Percentiles rank a stretch among this genome's conserved stretches.
These are phyloP conservation scores for Bombylius major DNA, from an alignment of 2,888 invertebrate genomes.

Conservation along the genomic window DNA sequence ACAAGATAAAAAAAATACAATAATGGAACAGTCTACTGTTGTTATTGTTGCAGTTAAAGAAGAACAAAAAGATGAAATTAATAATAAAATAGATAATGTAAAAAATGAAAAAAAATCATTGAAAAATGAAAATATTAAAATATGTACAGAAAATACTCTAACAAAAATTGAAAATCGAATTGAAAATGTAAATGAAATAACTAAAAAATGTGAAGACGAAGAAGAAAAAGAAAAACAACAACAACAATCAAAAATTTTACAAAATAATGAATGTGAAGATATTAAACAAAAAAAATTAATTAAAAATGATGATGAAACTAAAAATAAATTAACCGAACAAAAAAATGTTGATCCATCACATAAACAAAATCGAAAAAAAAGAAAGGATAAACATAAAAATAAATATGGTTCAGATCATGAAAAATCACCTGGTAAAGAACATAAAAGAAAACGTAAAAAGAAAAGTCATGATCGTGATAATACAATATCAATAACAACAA, in stretches of 20 bases:
- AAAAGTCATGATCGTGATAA: slow-evolving; percentile 55
- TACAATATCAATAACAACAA: slow-evolving; percentile 16
- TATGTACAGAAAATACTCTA: neutral
- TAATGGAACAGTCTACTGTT: too few species aligned
- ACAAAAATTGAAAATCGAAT: neutral
- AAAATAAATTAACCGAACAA: slow-evolving; percentile 14
- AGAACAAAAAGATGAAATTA: neutral
- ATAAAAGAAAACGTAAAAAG: slow-evolving; percentile 70
- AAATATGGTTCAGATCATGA: slow-evolving; percentile 45
- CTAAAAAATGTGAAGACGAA: neutral
- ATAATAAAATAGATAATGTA: neutral
- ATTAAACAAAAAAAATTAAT: neutral
- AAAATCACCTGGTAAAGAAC: slow-evolving; percentile 55
- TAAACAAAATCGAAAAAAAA: slow-evolving; percentile 53
- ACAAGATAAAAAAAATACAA: neutral
- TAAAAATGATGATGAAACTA: neutral
- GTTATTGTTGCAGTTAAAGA: neutral
- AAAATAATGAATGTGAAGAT: neutral
- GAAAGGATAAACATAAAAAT: slow-evolving; percentile 64
- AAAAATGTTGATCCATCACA: slow-evolving; percentile 23
- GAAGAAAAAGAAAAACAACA: neutral
- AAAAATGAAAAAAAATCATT: neutral
- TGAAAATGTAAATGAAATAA: neutral
- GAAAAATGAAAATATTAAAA: neutral
- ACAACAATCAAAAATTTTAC: neutral